phyloP scores from a whole-genome alignment of 2,888 invertebrate species.

The Dexiosoma caninum region DNA sequence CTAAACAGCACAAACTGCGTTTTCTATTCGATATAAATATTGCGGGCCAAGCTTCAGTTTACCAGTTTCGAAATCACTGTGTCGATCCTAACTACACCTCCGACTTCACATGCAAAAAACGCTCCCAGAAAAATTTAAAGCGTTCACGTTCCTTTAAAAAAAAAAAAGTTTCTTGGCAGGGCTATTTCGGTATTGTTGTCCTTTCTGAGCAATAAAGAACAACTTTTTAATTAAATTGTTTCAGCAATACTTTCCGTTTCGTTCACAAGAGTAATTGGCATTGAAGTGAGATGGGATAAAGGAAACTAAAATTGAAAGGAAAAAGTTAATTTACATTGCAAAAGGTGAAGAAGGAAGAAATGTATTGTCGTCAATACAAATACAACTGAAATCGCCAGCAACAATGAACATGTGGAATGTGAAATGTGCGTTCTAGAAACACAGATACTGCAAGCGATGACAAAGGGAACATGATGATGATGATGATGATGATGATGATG shows the following conservation, averaged over 20 bases:
- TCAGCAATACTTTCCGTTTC: slow-evolving; percentile 30
- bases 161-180: slow-evolving; percentile 3
- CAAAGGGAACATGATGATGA: too few species aligned
- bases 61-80: too few species aligned
- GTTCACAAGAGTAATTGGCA: neutral
- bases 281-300: neutral
- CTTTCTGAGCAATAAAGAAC: slow-evolving; percentile 17
- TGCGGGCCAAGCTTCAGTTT: too few species aligned
- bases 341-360: neutral
- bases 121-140: slow-evolving; percentile 12
- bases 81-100: too few species aligned
- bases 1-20: too few species aligned
- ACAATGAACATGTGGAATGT: neutral
- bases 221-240: slow-evolving; percentile 56
- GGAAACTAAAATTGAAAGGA: neutral
- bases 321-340: neutral
- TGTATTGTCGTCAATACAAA: neutral
- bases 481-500: neutral
- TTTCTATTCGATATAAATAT: too few species aligned
- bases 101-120: too few species aligned
- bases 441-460: too few species aligned
- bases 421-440: neutral
- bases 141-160: neutral
- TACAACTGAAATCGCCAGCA: neutral
- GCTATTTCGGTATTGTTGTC: slow-evolving; percentile 28